These are phyloP conservation scores for Argentina silus DNA, from an alignment of 2,797 vertebrate genomes.

Conservation along the genomic window DNA sequence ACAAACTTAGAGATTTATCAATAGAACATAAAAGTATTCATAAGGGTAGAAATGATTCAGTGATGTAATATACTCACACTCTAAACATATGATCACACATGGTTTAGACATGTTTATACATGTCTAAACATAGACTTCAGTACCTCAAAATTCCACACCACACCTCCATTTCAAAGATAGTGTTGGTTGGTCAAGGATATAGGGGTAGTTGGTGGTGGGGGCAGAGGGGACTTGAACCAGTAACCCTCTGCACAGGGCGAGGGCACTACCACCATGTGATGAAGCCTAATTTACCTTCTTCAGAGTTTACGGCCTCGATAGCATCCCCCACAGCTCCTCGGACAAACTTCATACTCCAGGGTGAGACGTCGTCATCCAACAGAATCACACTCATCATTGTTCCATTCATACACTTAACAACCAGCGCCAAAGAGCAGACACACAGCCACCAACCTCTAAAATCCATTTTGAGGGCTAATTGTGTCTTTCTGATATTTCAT, in stretches of 20 bases:
- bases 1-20: too few relatives aligned
- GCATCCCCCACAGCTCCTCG: conserved; percentile 70
- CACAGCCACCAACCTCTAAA: conserved; percentile 30
- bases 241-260: neutral
- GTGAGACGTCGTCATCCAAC: conserved; percentile 81
- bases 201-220: too few relatives aligned
- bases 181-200: too few relatives aligned
- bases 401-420: conserved; percentile 53
- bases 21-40: too few relatives aligned
- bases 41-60: too few relatives aligned
- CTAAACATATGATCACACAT: too few relatives aligned
- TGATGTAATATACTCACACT: too few relatives aligned
- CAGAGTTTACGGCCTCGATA: conserved; percentile 57
- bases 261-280: neutral
- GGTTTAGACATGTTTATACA: too few relatives aligned
- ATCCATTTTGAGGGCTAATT: conserved; percentile 38
- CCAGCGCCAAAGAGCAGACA: conserved; percentile 38
- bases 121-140: too few relatives aligned
- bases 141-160: too few relatives aligned
- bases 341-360: conserved; percentile 74
- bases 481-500: neutral
- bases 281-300: conserved; percentile 50
- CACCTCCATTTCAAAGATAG: too few relatives aligned
- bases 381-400: conserved; percentile 86
- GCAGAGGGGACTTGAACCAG: neutral